Conservation (phyloP, 2,797 vertebrate species). For the Hyperoplus lanceolatus region DNA sequence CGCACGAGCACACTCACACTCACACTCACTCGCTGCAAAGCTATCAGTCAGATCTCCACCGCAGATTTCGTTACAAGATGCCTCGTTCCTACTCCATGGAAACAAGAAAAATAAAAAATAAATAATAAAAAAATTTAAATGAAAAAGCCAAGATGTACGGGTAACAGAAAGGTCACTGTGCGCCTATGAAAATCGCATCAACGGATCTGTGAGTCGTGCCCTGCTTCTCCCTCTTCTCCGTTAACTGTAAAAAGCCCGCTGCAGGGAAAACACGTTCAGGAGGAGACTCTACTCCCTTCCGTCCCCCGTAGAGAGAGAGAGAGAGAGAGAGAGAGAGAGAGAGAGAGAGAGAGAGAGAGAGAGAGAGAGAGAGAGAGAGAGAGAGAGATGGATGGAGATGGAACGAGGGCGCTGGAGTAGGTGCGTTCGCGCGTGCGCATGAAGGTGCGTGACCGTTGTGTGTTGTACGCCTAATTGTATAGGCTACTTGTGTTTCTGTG, state of each 20-base stretch:
- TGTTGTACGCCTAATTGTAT: slow-evolving; percentile 26
- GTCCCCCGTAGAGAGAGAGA: slow-evolving; percentile 57
- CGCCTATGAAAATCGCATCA: slow-evolving; percentile 36
- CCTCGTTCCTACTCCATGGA: slow-evolving; percentile 48
- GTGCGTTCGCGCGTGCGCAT: slow-evolving; percentile 53
- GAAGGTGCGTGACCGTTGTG: slow-evolving; percentile 2
- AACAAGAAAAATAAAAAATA: no score
- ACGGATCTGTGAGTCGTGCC: slow-evolving; percentile 34
- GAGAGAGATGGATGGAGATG: slow-evolving; percentile 60
- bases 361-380: slow-evolving; percentile 15
- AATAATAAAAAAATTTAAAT: neutral
- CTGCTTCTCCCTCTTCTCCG: slow-evolving; percentile 32
- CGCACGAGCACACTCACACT: neutral
- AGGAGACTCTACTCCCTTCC: slow-evolving; percentile 76
- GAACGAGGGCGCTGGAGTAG: slow-evolving; percentile 61
- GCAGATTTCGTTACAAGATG: slow-evolving; percentile 25
- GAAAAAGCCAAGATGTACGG: slow-evolving; percentile 22
- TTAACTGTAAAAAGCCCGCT: slow-evolving; percentile 59
- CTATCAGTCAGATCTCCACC: slow-evolving; percentile 37
- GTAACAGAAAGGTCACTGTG: slow-evolving; percentile 37
- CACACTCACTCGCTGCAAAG: slow-evolving; percentile 6
- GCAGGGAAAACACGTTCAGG: slow-evolving; percentile 67
- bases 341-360: neutral
- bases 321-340: slow-evolving; percentile 25
- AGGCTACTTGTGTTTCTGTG: neutral